A percentile compares a stretch with the other conserved stretches of the same genome.
Conservation (phyloP, 2,797 vertebrate species). For the Hyperoplus immaculatus region DNA sequence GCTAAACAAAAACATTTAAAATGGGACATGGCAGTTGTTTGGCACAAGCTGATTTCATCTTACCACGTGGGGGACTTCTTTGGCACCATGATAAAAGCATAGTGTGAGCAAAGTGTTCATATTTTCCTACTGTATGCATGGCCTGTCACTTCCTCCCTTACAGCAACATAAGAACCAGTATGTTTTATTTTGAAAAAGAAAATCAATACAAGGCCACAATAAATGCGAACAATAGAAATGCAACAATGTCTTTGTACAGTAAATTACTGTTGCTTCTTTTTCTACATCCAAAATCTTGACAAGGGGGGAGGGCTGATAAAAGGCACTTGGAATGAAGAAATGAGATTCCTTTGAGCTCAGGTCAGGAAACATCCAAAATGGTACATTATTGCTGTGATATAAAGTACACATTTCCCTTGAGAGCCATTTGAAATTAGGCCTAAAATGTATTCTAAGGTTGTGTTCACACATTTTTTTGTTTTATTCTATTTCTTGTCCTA, state of each 20-base stretch:
- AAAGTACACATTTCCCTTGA: conserved; percentile 14
- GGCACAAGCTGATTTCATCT: conserved; percentile 23
- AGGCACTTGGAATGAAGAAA: background rate
- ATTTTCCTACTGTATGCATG: background rate
- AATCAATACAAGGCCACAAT: conserved; percentile 1
- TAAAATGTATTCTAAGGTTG: background rate
- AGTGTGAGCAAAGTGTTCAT: background rate
- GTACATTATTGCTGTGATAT: background rate
- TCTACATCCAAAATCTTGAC: conserved; percentile 11
- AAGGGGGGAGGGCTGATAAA: background rate
- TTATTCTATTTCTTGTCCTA: conserved; percentile 39
- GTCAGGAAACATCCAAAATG: conserved; percentile 1
- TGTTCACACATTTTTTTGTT: background rate
- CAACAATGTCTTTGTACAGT: conserved; percentile 22
- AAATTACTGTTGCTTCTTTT: conserved; percentile 12
- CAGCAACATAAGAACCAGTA: conserved; percentile 34
- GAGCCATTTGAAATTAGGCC: conserved; percentile 1
- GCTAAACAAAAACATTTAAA: background rate
- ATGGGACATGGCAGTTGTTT: background rate
- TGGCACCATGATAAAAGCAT: conserved; percentile 19
- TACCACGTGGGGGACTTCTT: background rate
- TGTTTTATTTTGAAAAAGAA: background rate
- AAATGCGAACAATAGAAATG: background rate
- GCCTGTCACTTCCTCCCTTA: conserved; percentile 24
- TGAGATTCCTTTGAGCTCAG: conserved; percentile 1